Percentiles rank a stretch among this genome's conserved stretches.
These are phyloP conservation scores for Amphilophus citrinellus DNA, from an alignment of 2,113 vertebrate genomes.

Conservation along the genomic window DNA sequence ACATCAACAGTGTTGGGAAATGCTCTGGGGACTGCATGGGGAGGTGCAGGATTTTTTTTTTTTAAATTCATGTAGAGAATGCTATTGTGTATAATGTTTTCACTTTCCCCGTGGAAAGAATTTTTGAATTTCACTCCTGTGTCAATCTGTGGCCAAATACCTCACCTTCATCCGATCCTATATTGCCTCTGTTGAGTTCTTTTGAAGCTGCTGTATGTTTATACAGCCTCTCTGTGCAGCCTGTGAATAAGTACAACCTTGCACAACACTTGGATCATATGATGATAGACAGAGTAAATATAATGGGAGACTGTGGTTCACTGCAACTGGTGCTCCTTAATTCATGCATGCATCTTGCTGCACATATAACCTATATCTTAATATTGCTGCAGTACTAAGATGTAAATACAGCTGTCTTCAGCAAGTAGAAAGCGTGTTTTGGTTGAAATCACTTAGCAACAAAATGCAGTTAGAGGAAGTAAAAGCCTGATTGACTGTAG, in stretches of 20 bases:
- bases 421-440: slow-evolving; percentile 31
- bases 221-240: slow-evolving; percentile 17
- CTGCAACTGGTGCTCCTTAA: not conserved
- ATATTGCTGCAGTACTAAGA: not conserved
- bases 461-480: slow-evolving; percentile 47
- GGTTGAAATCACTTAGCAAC: slow-evolving; percentile 34
- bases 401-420: slow-evolving; percentile 6
- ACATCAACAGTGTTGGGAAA: slow-evolving; percentile 73
- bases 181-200: slow-evolving; percentile 24
- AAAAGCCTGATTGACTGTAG: slow-evolving; percentile 40
- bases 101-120: slow-evolving; percentile 37
- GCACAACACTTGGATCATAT: slow-evolving; percentile 2
- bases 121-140: slow-evolving; percentile 36
- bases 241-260: slow-evolving; percentile 19
- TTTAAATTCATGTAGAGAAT: slow-evolving; percentile 51
- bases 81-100: slow-evolving; percentile 37
- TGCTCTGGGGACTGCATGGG: slow-evolving; percentile 51
- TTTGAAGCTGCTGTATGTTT: slow-evolving; percentile 43
- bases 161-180: slow-evolving; percentile 7
- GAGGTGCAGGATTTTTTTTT: slow-evolving; percentile 52
- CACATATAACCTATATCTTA: not conserved
- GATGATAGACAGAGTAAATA: slow-evolving; percentile 15
- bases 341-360: not conserved
- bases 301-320: not conserved
- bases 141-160: slow-evolving; percentile 21